Evolutionary conservation across 2,797 vertebrate species (phyloP), one percentile per base, ranked within the genome.

Genomic region (Gymnothorax javanicus): DNA sequence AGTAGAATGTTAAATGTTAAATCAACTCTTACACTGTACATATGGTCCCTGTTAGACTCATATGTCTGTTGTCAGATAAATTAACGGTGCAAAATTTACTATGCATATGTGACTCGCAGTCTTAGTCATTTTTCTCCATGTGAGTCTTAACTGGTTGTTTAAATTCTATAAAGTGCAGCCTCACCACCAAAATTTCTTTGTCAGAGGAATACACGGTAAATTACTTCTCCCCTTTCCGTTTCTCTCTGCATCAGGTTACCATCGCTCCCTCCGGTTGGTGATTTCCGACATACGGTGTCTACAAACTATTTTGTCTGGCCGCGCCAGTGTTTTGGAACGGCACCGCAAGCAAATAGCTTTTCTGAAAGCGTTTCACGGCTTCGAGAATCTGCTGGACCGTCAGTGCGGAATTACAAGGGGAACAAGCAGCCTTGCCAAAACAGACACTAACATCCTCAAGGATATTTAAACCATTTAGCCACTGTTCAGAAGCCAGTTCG

Each of bases 71-170:
- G 33, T 43, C 33, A 43, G 33, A 43, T 43, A 43, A 43, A 43
- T 43, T 43, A 43, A 43, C 33, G 33, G 33, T 43, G 33, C 33
- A 43, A 43, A 43, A 43, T 43, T 43, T 43, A 43, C 33, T 43
- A 43, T 43, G 33, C 94, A 94, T 94, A 93, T 93, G 94, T 94
- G 93, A 93, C 93, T 94, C 94, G 93, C 93, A 93, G 94, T 94
- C 93, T 93, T 92, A 92, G 91, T 90, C 91, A 91, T 91, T 92
- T 92, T 90, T 82, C 87, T 92, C 91, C 91, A 92, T 94, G 92
- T 93, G 93, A 95, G 95, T 94, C 94, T 94, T 92, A 87, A 25
- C 64, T 69, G n/a, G 23, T 89, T 54, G 84, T 58, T 88, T 86
- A 90, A 90, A 88, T 85, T 62, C 89, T 91, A 91, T 81, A 20